A percentile compares a stretch with the other conserved stretches of the same genome.
These are phyloP conservation scores for Toxotes lorentzi DNA, from an alignment of 2,797 vertebrate species.

Conservation along the genomic window DNA sequence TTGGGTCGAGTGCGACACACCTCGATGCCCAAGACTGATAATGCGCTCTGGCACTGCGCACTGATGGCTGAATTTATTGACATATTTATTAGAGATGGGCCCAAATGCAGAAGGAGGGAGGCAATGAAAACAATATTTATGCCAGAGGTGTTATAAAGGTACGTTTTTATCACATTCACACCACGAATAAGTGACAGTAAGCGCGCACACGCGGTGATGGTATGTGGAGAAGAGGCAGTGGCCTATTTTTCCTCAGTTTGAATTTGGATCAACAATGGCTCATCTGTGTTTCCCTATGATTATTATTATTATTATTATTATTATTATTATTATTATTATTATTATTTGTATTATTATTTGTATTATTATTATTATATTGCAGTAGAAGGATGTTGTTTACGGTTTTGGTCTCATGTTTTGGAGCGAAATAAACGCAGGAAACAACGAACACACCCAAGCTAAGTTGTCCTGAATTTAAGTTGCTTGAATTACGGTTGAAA, in stretches of 20 bases:
- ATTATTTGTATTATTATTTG: constrained; percentile 9
- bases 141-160: constrained; percentile 70
- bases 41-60: constrained; percentile 63
- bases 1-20: constrained; percentile 84
- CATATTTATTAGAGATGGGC: constrained; percentile 74
- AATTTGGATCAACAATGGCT: constrained; percentile 39
- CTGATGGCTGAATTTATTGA: constrained; percentile 75
- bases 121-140: constrained; percentile 66
- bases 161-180: constrained; percentile 56
- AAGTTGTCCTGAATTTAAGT: constrained; percentile 33
- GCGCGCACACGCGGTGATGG: constrained; percentile 38
- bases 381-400: not conserved
- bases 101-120: constrained; percentile 58
- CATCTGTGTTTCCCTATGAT: constrained; percentile 21
- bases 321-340: not conserved
- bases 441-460: constrained; percentile 1
- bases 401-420: not conserved
- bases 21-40: constrained; percentile 83
- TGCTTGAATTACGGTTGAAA: constrained; percentile 26
- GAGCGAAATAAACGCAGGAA: not conserved
- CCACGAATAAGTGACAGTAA: constrained; percentile 58
- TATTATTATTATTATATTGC: not conserved
- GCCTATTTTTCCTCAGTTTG: constrained; percentile 36
- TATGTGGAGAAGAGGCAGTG: constrained; percentile 49
- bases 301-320: constrained; percentile 4